A percentile compares a stretch with the other conserved stretches of the same genome.
phyloP scores from a whole-genome alignment of 2,888 invertebrate genomes.

The Biston betularia region DNA sequence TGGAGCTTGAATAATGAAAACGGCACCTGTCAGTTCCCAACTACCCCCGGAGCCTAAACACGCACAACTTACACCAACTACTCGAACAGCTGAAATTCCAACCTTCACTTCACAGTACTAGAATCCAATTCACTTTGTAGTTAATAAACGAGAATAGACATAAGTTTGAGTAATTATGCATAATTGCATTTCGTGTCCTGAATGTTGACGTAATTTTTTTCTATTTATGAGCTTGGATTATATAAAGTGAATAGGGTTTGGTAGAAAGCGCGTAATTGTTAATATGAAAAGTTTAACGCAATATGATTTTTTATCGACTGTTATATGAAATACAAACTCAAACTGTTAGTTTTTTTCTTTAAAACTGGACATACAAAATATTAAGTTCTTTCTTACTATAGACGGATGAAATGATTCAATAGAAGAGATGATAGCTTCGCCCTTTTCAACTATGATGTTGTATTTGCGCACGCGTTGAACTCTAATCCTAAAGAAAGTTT shows the following conservation, averaged over 20 bases:
- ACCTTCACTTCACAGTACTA: constrained; percentile 56
- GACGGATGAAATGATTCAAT: too few relatives aligned
- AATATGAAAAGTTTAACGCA: neutral
- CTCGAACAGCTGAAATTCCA: constrained; percentile 56
- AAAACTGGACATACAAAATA: too few relatives aligned
- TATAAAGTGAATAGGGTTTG: constrained; percentile 20
- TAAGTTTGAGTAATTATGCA: constrained; percentile 79
- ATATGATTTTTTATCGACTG: neutral
- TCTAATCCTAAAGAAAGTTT: constrained; percentile 25
- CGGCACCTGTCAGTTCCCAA: constrained; percentile 82
- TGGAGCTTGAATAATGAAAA: constrained; percentile 85
- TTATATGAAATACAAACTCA: neutral
- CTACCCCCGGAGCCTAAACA: constrained; percentile 76
- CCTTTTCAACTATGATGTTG: neutral
- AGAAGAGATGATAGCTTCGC: neutral
- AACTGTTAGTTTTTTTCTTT: too few relatives aligned
- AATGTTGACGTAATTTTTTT: constrained; percentile 59
- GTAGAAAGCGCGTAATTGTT: constrained; percentile 16
- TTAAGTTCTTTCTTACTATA: too few relatives aligned
- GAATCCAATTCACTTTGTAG: constrained; percentile 53
- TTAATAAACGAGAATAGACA: constrained; percentile 59
- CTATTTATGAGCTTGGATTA: constrained; percentile 55
- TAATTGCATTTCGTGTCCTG: constrained; percentile 72
- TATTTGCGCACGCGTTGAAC: constrained; percentile 31
- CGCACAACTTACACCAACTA: constrained; percentile 69